Evolutionary conservation across 2,113 vertebrate genomes (phyloP).

Genomic region (Puma concolor): DNA sequence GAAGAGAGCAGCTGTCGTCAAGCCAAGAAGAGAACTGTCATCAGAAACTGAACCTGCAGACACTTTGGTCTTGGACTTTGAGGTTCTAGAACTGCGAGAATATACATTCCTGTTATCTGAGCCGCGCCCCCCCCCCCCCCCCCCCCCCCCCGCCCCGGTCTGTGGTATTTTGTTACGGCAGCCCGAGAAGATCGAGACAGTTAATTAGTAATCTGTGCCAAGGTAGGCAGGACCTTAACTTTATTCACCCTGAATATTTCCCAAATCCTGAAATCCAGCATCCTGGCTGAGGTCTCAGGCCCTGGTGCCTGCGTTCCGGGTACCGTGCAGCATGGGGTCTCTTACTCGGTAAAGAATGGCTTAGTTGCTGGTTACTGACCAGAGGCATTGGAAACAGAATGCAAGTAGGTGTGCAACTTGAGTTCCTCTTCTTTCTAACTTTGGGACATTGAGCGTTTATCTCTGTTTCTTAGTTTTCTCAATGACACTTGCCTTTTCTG

Average conservation of each 20-base stretch:
- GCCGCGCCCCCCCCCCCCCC: background rate
- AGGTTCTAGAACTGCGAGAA: background rate
- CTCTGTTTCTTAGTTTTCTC: background rate
- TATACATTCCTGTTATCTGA: background rate
- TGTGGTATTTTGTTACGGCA: background rate
- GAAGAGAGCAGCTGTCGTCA: background rate
- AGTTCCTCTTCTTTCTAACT: background rate
- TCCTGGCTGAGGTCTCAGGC: background rate
- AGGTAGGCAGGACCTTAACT: background rate
- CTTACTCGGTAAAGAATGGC: background rate
- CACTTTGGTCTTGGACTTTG: background rate
- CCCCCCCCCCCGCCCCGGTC: too few relatives aligned
- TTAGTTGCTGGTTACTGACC: background rate
- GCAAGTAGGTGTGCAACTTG: background rate
- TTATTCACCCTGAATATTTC: background rate
- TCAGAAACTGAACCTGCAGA: background rate
- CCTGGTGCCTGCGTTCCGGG: background rate
- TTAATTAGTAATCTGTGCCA: background rate
- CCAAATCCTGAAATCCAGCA: background rate
- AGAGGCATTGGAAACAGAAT: background rate
- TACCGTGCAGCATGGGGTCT: rapidly evolving
- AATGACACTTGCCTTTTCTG: background rate
- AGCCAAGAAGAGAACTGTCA: background rate
- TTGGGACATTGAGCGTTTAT: background rate
- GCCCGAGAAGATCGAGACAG: background rate